Base-by-base conservation (phyloP, 2,888 invertebrate genomes). In the Acrobasis repandana region DNA sequence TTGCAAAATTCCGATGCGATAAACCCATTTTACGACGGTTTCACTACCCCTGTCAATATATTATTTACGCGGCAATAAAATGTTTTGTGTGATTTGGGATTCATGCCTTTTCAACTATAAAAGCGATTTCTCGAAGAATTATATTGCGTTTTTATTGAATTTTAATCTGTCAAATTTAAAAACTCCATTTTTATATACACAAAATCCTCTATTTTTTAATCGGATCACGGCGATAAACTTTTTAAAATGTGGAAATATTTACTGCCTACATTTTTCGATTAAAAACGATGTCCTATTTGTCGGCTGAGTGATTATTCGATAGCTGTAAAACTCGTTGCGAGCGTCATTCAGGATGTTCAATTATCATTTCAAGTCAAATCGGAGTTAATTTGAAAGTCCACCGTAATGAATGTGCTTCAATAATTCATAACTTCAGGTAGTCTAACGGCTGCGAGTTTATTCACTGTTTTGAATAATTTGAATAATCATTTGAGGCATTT, bases 391-490 rank as follows among this genome's bases (percentile, higher is more conserved):
- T 62, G 52, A 64, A 66, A 63, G 63, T 61, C 60, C 67, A 60
- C 56, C 61, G 67, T 65, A 75, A 68, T 68, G 69, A 76, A 72
- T 69, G 70, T 65, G 61, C 61, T 71, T 76, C 68, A 79, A 76
- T 75, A 72, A 78, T 79, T 79, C 79, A 77, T 75, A 72, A 75
- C 65, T 70, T 70, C 63, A 67, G 67, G 74, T 73, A 68, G 68
- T 68, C 67, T 62, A 69, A 66, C 68, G 67, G 74, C 70, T 59
- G 69, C 61, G 68, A 81, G 77, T 76, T 74, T 76, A 77, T 76
- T 74, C 74, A 61, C 65, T 75, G 73, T 78, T 80, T 77, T 77
- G 75, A 79, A 80, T 79, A 77, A 80, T 79, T 80, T 76, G 71
- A 79, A 72, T 68, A 68, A 77, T 73, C 66, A 72, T 77, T 77